Conservation (phyloP, 1,140 invertebrate genomes). For the Cotesia glomerata region DNA sequence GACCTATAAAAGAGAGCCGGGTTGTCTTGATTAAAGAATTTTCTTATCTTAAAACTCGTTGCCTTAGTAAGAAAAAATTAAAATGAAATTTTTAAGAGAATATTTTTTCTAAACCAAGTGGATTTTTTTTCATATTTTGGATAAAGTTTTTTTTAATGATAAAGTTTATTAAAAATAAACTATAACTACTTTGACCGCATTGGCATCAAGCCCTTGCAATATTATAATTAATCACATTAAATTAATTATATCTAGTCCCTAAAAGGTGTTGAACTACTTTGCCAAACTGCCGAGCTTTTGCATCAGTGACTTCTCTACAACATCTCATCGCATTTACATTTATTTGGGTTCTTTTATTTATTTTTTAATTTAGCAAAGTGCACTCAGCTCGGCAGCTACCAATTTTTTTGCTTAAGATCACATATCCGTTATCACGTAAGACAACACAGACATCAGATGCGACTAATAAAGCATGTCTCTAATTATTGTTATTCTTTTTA, state of each 20-base stretch:
- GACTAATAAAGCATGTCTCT: slow-evolving; percentile 59
- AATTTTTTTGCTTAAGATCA: slow-evolving; percentile 11
- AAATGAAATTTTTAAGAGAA: no score
- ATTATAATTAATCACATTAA: slow-evolving; percentile 4
- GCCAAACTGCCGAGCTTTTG: slow-evolving; percentile 45
- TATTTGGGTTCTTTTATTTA: slow-evolving; percentile 21
- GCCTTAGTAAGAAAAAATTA: no score
- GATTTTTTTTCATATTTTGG: no score
- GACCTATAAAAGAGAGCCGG: no score
- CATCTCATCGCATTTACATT: slow-evolving; percentile 13
- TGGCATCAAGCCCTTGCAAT: no score
- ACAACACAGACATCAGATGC: slow-evolving; percentile 57
- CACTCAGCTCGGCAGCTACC: slow-evolving; percentile 29
- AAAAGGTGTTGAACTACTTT: slow-evolving; percentile 16
- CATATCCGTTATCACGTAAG: slow-evolving; percentile 24
- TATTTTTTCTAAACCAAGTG: no score
- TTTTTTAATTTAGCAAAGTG: slow-evolving; percentile 25
- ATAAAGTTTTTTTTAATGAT: no score
- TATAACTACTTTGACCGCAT: no score
- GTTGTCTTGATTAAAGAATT: no score
- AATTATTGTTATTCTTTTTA: neutral
- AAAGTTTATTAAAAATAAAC: no score
- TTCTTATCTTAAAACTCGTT: no score
- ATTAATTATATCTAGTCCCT: neutral
- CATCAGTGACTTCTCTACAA: slow-evolving; percentile 4